Conservation (phyloP, 2,888 invertebrate genomes). For the Temnothorax rugatulus region DNA sequence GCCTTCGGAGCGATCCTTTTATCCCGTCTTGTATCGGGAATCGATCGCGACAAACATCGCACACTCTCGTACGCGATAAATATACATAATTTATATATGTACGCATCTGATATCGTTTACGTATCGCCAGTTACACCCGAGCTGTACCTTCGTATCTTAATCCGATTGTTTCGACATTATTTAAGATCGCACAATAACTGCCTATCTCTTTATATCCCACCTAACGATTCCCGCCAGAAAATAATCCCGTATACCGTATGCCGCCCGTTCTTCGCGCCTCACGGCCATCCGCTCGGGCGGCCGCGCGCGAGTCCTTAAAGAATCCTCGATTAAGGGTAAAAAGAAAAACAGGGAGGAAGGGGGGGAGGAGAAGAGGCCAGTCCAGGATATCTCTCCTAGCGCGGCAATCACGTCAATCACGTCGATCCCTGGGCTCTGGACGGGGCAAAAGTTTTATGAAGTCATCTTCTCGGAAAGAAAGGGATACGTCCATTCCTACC, state of each 20-base stretch:
- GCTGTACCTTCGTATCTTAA: not conserved
- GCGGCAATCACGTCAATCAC: constrained; percentile 75
- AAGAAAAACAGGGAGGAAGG: constrained; percentile 64
- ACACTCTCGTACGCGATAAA: not conserved
- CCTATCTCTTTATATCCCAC: not conserved
- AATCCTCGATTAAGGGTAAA: constrained; percentile 67
- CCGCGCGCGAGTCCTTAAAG: constrained; percentile 55
- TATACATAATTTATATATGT: not conserved
- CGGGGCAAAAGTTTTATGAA: constrained; percentile 81
- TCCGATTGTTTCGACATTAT: not conserved
- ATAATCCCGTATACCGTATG: constrained; percentile 34
- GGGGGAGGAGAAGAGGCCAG: not conserved
- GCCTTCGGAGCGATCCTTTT: not conserved
- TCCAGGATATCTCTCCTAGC: constrained; percentile 40
- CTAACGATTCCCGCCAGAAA: constrained; percentile 7
- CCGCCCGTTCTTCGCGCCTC: constrained; percentile 27
- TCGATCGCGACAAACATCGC: not conserved
- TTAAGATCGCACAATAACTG: not conserved
- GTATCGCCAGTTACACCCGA: not conserved
- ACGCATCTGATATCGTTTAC: not conserved
- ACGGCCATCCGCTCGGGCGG: not conserved
- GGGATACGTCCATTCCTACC: constrained; percentile 78
- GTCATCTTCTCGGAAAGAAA: constrained; percentile 84
- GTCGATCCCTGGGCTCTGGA: constrained; percentile 68
- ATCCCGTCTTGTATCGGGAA: not conserved